Conservation (phyloP, 2,888 invertebrate species). For the Lasioglossum calceatum region DNA sequence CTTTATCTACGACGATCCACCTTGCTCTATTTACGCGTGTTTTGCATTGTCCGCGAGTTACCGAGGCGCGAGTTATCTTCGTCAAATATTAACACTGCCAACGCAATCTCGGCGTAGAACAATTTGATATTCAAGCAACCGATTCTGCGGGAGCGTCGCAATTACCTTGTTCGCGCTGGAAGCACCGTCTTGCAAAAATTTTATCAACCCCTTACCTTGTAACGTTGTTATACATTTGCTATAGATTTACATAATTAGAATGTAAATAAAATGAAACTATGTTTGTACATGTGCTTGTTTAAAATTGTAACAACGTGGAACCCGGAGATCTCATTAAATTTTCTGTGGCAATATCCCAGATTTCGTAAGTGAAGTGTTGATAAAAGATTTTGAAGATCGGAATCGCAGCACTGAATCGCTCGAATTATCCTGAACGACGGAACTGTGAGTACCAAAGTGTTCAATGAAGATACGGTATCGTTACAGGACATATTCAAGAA, state of each 20-base stretch:
- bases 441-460: constrained; percentile 26
- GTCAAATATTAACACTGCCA: constrained; percentile 75
- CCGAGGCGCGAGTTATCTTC: constrained; percentile 69
- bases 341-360: neutral
- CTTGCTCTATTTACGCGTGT: constrained; percentile 36
- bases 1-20: neutral
- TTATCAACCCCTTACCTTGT: neutral
- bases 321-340: neutral
- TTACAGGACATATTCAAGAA: neutral
- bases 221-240: neutral
- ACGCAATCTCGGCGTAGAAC: constrained; percentile 54
- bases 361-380: neutral
- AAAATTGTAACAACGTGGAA: neutral
- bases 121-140: constrained; percentile 21
- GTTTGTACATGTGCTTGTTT: neutral
- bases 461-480: constrained; percentile 17
- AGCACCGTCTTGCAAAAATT: neutral
- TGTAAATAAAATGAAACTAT: neutral
- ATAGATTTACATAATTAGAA: neutral
- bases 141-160: constrained; percentile 10
- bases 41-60: constrained; percentile 34
- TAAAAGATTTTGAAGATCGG: neutral
- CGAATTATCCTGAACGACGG: neutral
- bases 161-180: neutral
- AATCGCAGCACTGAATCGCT: neutral